Base-by-base conservation (phyloP, 2,113 vertebrate genomes). In the Dryoscopus gambensis region DNA sequence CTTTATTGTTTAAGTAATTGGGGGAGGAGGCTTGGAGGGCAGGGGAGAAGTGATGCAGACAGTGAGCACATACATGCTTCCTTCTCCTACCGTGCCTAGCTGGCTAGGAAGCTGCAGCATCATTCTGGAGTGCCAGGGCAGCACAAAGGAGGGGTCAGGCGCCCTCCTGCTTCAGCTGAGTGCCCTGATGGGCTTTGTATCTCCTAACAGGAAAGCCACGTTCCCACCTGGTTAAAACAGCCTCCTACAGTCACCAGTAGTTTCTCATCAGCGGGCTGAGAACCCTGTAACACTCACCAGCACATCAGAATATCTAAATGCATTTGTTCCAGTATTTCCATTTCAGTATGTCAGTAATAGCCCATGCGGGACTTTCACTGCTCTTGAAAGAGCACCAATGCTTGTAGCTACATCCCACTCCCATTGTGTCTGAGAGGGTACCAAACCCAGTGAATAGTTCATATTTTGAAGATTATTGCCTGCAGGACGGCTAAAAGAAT, bases 71-170 rank as follows among this genome's bases (percentile, higher is more conserved):
- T 21, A 15, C 6, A 17, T 53, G 17, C 14, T 81, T 92, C 74
- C n/a, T 86, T 71, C 87, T 30, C 46, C 10, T 28, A 59, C 10
- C 7, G 3, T 49, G 18, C 25, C 53, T 46, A 42, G 30, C 31
- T 44, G 76, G 23, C 35, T 73, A 18, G 52, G 52, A 78, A 94
- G 53, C 14, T 83, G 30, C 50, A 92, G 46, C 55, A 91, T 14
- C 57, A 33, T 86, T 57, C 37, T 53, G 49, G 13, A 71, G 52
- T 27, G 10, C 25, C 57, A 37, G 46, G 31, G 42, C 30, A 83
- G 63, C 7, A 44, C 0, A 0, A 73, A 16, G 13, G 15, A 64
- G 5, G 10, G 11, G 9, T 71, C 28, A 65, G 64, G 24, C 47
- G 78, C 11, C 17, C 30, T 63, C 9, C 40, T 68, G 21, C 56